Evolutionary conservation across 2,113 vertebrate genomes (phyloP).

Genomic region (Falcunculus frontatus): DNA sequence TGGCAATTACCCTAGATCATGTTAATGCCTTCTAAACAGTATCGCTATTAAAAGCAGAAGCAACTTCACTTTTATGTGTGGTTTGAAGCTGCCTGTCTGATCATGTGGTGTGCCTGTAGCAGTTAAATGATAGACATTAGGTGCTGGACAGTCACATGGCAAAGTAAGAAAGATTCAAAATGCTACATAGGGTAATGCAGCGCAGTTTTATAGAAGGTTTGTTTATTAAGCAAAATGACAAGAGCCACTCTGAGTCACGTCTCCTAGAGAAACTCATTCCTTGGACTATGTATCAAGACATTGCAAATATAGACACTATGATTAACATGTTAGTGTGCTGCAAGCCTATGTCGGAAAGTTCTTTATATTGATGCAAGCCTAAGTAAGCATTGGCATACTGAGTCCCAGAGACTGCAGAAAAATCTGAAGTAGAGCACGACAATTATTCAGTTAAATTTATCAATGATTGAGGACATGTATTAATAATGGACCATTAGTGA

Average conservation of each 20-base stretch:
- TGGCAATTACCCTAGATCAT: neutral
- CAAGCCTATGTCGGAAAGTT: neutral
- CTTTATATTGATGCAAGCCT: neutral
- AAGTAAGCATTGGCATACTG: neutral
- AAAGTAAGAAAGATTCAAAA: neutral
- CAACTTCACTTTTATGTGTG: neutral
- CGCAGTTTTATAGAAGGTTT: neutral
- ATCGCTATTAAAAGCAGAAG: neutral
- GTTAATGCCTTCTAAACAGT: neutral
- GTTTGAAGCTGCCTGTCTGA: neutral
- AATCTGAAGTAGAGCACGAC: neutral
- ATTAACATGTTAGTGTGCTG: neutral
- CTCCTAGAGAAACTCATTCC: neutral
- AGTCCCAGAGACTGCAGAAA: neutral
- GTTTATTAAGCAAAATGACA: neutral
- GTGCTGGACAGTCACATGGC: neutral
- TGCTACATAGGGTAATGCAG: neutral
- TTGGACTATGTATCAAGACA: neutral
- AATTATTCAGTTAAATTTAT: neutral
- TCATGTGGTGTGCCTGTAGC: neutral
- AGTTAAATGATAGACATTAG: neutral
- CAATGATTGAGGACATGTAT: neutral
- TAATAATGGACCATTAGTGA: slow-evolving; percentile 1
- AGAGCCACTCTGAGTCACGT: fast-evolving
- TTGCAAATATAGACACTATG: neutral